Percentiles rank a stretch among this genome's conserved stretches.
Evolutionary conservation across 2,113 vertebrate genomes (phyloP).

Genomic region (Rhinolophus sinicus): DNA sequence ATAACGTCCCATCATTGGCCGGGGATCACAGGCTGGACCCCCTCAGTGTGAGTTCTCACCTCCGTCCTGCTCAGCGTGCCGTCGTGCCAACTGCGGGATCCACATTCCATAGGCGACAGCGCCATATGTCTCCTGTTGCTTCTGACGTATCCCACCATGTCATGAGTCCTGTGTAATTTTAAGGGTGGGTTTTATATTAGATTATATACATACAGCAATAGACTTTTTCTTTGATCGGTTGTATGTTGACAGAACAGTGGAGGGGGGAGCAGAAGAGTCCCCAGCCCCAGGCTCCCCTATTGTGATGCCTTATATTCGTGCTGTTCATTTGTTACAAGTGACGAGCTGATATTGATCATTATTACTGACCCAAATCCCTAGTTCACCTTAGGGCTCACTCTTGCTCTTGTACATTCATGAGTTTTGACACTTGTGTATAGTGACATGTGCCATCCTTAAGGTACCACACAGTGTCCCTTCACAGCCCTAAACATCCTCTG

Average conservation of each 20-base stretch:
- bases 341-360: accelerated
- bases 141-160: neutral
- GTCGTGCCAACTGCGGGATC: accelerated
- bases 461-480: accelerated
- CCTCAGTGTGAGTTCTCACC: neutral
- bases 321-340: accelerated
- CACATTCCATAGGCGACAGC: accelerated
- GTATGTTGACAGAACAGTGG: neutral
- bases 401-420: accelerated
- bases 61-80: accelerated
- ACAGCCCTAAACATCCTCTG: too few species aligned
- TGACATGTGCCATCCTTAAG: accelerated
- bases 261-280: neutral
- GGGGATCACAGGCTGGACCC: neutral
- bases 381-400: neutral
- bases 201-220: neutral
- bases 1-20: neutral
- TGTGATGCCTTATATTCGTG: accelerated
- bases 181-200: neutral
- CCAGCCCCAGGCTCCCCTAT: neutral
- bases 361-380: neutral
- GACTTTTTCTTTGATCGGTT: neutral
- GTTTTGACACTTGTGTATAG: neutral
- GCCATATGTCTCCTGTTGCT: neutral
- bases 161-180: neutral